Base-by-base conservation (phyloP, 2,797 vertebrate species). In the Lophotriccus pileatus region DNA sequence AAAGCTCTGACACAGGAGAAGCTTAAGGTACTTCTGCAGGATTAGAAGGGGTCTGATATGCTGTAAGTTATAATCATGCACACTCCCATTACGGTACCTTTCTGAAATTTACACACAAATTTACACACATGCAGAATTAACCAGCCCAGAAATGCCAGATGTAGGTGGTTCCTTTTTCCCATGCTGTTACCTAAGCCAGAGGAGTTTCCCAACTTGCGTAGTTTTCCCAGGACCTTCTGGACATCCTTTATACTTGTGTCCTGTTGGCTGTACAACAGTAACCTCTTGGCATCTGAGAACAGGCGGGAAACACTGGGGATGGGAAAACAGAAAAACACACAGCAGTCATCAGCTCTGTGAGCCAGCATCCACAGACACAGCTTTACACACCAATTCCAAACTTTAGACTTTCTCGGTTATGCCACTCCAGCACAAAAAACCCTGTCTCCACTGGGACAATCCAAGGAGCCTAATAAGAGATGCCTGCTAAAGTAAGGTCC, bases 231-330 rank as follows among this genome's bases (percentile, higher is more conserved):
- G 58, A 99, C 98, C 76, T 98, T 98, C 90, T 98, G 98, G 55
- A 99, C 98, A 46, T 99, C 98, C 7, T 98, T 98, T 90, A 99
- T 91, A 96, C 98, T 99, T 4, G 98, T 98, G 91, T 99, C 99
- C 64, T 98, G 98, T 96, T 98, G 99, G 97, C 99, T 99, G 91
- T 99, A 99, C 56, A 99, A 93, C 8, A 99, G 98, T 83, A 99
- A 99, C 95, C 98, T 99, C 97, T 98, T 99, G 68, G 98, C 98
- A 82, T 99, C 99, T 0, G 98, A 98, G 95, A 99, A 99, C 47
- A 99, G 97, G 34, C 99, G 99, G 73, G 98, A 99, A 90, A 99
- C 98, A 92, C 99, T 99, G 74, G 15, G 41, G 58, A 81, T 1
- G 8, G 75, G 76, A 74, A 64, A 88, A 95, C 68, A 84, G 30